These are phyloP conservation scores for Anagrus nilaparvatae DNA, from an alignment of 1,140 invertebrate species.

Conservation along the genomic window DNA sequence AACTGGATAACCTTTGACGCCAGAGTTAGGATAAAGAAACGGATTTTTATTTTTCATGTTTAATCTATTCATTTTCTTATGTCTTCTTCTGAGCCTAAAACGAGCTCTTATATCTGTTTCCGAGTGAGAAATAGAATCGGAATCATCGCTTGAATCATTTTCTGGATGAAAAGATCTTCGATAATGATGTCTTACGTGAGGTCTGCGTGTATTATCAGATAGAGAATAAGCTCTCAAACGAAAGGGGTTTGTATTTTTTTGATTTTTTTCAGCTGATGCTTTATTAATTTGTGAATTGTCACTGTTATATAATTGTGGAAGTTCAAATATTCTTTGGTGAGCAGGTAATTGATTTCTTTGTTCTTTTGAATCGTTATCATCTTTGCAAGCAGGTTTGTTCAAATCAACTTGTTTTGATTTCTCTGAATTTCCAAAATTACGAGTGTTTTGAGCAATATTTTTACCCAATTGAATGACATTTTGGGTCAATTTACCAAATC, in stretches of 20 bases:
- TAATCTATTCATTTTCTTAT: slow-evolving; percentile 27
- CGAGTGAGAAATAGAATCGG: slow-evolving; percentile 38
- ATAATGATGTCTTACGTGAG: slow-evolving; percentile 27
- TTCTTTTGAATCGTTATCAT: not conserved
- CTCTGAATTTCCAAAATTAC: slow-evolving; percentile 24
- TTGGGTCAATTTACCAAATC: slow-evolving; percentile 29
- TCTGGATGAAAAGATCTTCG: slow-evolving; percentile 34
- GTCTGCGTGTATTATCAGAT: slow-evolving; percentile 33
- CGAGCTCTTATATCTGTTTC: slow-evolving; percentile 37
- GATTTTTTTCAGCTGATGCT: slow-evolving; percentile 23
- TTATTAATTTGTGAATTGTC: too few relatives aligned
- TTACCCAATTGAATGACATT: slow-evolving; percentile 36
- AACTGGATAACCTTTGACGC: slow-evolving; percentile 25
- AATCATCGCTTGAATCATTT: slow-evolving; percentile 38
- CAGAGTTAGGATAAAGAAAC: slow-evolving; percentile 30
- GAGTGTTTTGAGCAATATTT: slow-evolving; percentile 29
- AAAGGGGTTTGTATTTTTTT: slow-evolving; percentile 21
- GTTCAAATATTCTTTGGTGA: slow-evolving; percentile 34
- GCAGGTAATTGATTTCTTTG: too few relatives aligned
- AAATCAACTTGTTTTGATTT: slow-evolving; percentile 30
- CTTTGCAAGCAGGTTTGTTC: slow-evolving; percentile 19
- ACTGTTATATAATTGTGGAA: slow-evolving; percentile 33
- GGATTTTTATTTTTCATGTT: slow-evolving; percentile 31
- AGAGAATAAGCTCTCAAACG: slow-evolving; percentile 35
- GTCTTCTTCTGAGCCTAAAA: slow-evolving; percentile 28